Conservation (phyloP, 2,113 vertebrate genomes). For the Pyxicephalus adspersus region DNA sequence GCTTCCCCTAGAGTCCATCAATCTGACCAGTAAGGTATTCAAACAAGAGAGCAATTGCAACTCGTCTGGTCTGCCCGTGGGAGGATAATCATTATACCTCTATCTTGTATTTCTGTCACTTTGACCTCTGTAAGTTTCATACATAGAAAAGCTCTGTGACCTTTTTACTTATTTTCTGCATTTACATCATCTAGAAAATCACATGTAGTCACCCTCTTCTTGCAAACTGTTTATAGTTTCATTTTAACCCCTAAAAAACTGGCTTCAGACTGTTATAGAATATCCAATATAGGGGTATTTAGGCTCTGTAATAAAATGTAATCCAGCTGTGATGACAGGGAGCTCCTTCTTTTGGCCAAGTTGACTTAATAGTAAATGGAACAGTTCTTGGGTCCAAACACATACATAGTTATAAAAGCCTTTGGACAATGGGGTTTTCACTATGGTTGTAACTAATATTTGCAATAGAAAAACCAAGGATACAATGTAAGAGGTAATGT, state of each 20-base stretch:
- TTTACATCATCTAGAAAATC: background rate
- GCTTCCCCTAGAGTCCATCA: conserved; percentile 30
- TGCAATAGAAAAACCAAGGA: no score
- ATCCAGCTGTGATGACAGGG: background rate
- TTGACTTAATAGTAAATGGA: background rate
- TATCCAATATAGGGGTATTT: background rate
- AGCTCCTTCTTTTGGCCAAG: background rate
- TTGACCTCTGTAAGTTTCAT: background rate
- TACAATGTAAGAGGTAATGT: no score
- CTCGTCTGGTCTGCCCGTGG: conserved; percentile 10
- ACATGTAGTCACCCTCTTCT: conserved; percentile 3
- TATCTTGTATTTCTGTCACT: conserved; percentile 18
- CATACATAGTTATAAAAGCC: no score
- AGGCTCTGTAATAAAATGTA: background rate
- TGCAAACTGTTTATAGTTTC: background rate
- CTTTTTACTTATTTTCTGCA: background rate
- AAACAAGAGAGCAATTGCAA: conserved; percentile 7
- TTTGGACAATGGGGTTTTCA: no score
- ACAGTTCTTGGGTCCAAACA: no score
- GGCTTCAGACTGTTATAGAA: background rate
- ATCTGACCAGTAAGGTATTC: conserved; percentile 27
- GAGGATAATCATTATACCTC: background rate
- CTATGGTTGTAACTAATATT: no score
- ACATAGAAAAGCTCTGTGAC: background rate
- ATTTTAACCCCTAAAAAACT: background rate